These are phyloP conservation scores for Montipora sp. DNA, from an alignment of 64 coral and sea anemone genomes.

Conservation along the genomic window DNA sequence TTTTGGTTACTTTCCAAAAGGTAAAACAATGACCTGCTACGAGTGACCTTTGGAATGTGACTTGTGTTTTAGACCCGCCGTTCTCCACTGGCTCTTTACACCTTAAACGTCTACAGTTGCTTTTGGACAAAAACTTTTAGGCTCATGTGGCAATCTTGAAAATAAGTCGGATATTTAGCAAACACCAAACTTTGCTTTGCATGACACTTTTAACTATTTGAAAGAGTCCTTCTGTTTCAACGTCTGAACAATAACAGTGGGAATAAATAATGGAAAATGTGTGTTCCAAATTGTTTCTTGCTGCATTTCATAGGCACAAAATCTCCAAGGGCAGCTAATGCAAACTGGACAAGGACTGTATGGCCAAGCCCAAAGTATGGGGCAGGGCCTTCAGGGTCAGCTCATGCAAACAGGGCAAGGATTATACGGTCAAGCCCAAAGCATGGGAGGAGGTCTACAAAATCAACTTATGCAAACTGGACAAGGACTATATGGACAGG, in stretches of 20 bases:
- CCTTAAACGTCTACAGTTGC: too few species aligned
- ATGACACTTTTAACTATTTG: not conserved
- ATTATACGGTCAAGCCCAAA: constrained; percentile 50
- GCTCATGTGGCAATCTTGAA: too few species aligned
- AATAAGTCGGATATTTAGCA: too few species aligned
- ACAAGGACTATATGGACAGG: constrained; percentile 27
- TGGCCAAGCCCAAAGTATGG: constrained; percentile 40
- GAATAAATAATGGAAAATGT: not conserved
- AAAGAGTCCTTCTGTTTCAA: not conserved
- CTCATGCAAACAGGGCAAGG: constrained; percentile 23
- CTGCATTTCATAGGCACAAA: not conserved
- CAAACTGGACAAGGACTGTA: constrained; percentile 28
- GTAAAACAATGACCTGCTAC: too few species aligned
- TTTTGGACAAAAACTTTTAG: too few species aligned
- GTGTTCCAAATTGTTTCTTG: not conserved
- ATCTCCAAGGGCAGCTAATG: constrained; percentile 44
- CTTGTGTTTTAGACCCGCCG: too few species aligned
- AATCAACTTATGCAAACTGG: constrained; percentile 19
- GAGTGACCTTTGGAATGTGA: too few species aligned
- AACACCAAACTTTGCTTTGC: too few species aligned
- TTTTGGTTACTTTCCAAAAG: too few species aligned
- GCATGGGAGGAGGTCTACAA: constrained; percentile 54
- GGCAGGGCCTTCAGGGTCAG: constrained; percentile 20
- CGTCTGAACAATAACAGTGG: not conserved
- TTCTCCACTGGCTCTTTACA: too few species aligned